Conservation (phyloP, 2,113 vertebrate genomes). For the Toxotes jaculatrix region DNA sequence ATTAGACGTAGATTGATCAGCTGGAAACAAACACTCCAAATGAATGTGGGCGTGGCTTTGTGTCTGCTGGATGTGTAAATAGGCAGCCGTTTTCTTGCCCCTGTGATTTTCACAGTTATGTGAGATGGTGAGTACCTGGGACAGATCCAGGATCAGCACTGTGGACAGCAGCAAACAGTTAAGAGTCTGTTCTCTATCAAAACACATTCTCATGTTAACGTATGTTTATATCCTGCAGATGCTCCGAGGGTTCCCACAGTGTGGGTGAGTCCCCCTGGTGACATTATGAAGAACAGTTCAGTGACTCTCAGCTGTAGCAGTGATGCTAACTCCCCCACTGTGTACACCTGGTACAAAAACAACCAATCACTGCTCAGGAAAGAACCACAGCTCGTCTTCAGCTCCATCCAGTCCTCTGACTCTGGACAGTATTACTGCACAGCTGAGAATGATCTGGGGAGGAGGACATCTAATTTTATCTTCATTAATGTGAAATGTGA, state of each 20-base stretch:
- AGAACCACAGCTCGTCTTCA: constrained; percentile 11
- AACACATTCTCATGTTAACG: too few relatives aligned
- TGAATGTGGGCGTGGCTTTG: too few relatives aligned
- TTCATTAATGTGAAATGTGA: constrained; percentile 52
- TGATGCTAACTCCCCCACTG: constrained; percentile 19
- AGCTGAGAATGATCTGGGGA: constrained; percentile 39
- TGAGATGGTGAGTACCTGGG: too few relatives aligned
- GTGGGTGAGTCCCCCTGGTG: constrained; percentile 2
- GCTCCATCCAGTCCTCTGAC: constrained; percentile 14
- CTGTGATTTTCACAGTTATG: too few relatives aligned
- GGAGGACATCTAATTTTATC: accelerated
- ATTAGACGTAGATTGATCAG: too few relatives aligned
- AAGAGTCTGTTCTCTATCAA: too few relatives aligned
- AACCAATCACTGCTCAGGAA: constrained; percentile 3
- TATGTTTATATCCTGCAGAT: neutral
- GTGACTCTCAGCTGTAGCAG: constrained; percentile 7
- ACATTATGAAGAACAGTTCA: neutral
- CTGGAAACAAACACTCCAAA: too few relatives aligned
- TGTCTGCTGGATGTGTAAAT: too few relatives aligned
- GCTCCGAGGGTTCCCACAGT: neutral
- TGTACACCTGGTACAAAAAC: constrained; percentile 7
- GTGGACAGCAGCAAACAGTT: too few relatives aligned
- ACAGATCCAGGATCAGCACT: too few relatives aligned
- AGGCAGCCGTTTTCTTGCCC: too few relatives aligned
- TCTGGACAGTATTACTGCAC: constrained; percentile 43